A percentile compares a stretch with the other conserved stretches of the same genome.
Evolutionary conservation across 2,888 invertebrate genomes (phyloP).

Genomic region (Lysandra coridon): DNA sequence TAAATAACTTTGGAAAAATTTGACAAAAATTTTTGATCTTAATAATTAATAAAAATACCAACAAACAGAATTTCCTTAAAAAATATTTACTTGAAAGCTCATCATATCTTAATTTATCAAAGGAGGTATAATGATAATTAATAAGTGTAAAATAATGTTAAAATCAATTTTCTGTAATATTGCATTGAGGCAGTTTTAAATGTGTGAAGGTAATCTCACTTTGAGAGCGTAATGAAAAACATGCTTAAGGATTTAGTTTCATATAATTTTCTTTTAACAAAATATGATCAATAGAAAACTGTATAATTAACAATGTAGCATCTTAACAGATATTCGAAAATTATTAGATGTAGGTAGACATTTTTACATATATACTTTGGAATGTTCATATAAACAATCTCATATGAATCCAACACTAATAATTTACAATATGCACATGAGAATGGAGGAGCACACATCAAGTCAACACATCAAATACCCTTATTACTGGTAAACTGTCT

Average conservation of each 20-base stretch:
- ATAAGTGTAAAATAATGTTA: not conserved
- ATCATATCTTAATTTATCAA: no score
- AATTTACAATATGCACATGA: conserved; percentile 42
- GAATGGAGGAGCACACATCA: conserved; percentile 41
- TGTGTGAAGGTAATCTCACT: conserved; percentile 16
- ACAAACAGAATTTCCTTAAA: no score
- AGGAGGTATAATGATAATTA: no score
- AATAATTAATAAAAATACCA: no score
- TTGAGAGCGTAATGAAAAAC: conserved; percentile 56
- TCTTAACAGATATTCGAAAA: conserved; percentile 80
- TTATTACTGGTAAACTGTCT: conserved; percentile 52
- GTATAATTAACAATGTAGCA: conserved; percentile 80
- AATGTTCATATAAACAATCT: conserved; percentile 78
- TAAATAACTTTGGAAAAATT: no score
- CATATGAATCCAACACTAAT: conserved; percentile 67
- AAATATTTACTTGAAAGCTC: no score
- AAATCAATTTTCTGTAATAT: not conserved
- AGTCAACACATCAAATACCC: conserved; percentile 46
- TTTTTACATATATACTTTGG: conserved; percentile 79
- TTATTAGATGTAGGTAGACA: conserved; percentile 77
- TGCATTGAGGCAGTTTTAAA: not conserved
- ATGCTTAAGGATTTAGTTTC: conserved; percentile 77
- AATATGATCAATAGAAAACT: conserved; percentile 79
- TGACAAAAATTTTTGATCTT: no score
- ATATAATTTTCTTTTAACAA: conserved; percentile 81